Base-by-base conservation (phyloP, 1,140 invertebrate species). In the Zelostemma sp. region DNA sequence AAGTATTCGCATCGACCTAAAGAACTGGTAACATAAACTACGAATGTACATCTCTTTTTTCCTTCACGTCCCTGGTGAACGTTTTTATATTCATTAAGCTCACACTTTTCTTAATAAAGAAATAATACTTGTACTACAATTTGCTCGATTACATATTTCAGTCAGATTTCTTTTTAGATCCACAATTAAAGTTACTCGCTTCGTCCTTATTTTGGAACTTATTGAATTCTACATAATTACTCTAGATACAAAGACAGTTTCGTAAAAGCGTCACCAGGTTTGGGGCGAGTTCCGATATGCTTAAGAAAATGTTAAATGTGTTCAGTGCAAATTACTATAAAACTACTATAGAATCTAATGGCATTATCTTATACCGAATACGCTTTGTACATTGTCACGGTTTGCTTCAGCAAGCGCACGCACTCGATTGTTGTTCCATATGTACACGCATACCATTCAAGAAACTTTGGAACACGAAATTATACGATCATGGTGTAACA, bases 331-430 rank as follows among this genome's bases (percentile, higher is more conserved):
- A 56, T 35, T 28, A 17, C 28, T 16, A 45, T 56, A 45, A 17
- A 45, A 6, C 21, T 56, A 46, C 16, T 46, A 17, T 56, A 56
- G 41, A 64, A 41, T 73, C 46, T 70, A 64, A 60, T 66, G 54
- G 63, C 72, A 66, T 65, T 54, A 61, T 73, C 43, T 71, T 67
- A 48, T 66, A 35, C 50, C 65, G 31, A 63, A 60, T 72, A 51
- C 62, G 72, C 49, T 71, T 72, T 63, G 71, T 75, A 63, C 58
- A 65, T 64, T 38, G 38, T 65, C 41, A 15, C 21, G 41, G 6
- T 18, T 56, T 45, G 54, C 11, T 31, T n/a, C 25, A 33, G 15
- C 14, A 45, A 46, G 21, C 54, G 45, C 41, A 46, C 21, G 35
- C 21, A 33, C 9, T 56, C 41, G 31, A 9, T 17, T 19, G 5